These are phyloP conservation scores for Helleia helle DNA, from an alignment of 2,888 invertebrate species.

Conservation along the genomic window DNA sequence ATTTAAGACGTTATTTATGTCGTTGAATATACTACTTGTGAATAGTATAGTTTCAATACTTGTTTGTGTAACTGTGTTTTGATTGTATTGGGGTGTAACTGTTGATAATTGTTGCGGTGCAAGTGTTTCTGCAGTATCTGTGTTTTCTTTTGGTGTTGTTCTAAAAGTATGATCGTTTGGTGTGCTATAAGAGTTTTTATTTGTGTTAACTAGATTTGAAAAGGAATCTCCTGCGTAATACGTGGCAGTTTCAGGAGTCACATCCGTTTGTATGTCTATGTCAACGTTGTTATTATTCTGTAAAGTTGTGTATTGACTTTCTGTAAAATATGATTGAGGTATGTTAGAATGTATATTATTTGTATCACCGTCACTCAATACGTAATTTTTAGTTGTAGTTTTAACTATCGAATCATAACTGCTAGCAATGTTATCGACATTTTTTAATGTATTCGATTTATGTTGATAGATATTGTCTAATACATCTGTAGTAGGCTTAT, in stretches of 20 bases:
- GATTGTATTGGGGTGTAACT: not conserved
- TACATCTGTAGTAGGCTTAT: too few relatives aligned
- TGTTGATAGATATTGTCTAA: too few relatives aligned
- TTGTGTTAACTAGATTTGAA: not conserved
- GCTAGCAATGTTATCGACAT: too few relatives aligned
- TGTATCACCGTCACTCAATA: not conserved
- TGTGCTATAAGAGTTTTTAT: not conserved
- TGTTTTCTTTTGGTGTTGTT: not conserved
- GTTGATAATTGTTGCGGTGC: not conserved
- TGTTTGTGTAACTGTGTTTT: too few relatives aligned
- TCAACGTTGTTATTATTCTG: not conserved
- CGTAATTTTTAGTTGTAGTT: too few relatives aligned
- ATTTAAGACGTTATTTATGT: too few relatives aligned
- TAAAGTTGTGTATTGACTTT: not conserved
- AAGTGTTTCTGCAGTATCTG: not conserved
- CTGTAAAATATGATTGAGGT: not conserved
- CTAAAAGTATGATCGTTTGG: not conserved
- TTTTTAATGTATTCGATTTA: too few relatives aligned
- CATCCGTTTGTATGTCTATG: not conserved
- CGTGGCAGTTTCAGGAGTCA: not conserved
- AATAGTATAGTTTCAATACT: too few relatives aligned
- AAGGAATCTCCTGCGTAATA: not conserved
- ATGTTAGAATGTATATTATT: not conserved
- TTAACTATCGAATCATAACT: too few relatives aligned
- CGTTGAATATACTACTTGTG: too few relatives aligned